phyloP scores from a whole-genome alignment of 2,113 vertebrate genomes.

The Otolemur garnettii region DNA sequence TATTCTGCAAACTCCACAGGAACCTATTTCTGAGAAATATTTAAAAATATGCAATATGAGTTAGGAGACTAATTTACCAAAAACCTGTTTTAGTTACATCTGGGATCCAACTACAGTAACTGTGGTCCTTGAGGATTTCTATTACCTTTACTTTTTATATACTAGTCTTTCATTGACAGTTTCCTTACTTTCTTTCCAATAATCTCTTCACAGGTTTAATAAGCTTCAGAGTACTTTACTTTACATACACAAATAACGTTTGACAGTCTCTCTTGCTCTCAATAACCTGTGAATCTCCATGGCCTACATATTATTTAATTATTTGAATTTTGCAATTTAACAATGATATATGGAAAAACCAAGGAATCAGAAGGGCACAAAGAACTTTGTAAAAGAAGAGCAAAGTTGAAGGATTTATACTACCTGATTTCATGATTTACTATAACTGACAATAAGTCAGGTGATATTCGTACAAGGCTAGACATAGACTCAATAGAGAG shows the following conservation, averaged over 20 bases:
- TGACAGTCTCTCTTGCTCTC: neutral
- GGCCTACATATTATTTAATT: neutral
- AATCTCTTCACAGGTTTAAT: neutral
- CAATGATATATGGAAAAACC: neutral
- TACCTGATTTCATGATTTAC: neutral
- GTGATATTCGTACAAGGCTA: neutral
- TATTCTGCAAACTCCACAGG: neutral
- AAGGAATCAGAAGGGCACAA: neutral
- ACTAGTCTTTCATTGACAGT: neutral
- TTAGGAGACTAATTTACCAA: conserved; percentile 23
- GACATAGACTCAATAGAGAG: neutral
- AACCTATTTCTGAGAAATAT: conserved; percentile 32
- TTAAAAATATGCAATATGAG: neutral
- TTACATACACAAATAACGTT: neutral
- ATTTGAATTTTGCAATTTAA: conserved; percentile 1
- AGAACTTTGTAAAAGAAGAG: conserved; percentile 7
- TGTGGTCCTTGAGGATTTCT: neutral
- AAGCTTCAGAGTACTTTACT: neutral
- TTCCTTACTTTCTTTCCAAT: neutral
- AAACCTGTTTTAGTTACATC: neutral
- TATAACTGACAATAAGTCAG: neutral
- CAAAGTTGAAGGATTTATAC: neutral
- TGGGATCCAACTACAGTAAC: neutral
- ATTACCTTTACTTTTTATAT: neutral
- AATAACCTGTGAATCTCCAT: neutral